Base-by-base conservation (phyloP, 1,140 invertebrate species). In the Babylonia areolata region DNA sequence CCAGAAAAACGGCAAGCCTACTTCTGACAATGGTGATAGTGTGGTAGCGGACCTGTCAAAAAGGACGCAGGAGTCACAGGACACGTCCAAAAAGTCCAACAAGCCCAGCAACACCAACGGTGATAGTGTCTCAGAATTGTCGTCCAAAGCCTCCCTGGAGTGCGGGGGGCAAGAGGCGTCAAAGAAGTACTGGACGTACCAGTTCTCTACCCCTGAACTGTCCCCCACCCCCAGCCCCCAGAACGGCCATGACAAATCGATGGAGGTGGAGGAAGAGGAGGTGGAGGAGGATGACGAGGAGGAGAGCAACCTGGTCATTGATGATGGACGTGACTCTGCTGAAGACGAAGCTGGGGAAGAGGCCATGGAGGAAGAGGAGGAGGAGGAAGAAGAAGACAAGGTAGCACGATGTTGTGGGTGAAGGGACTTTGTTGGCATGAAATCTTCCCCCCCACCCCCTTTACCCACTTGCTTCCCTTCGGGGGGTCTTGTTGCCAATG, bases 101-200 rank as follows among this genome's bases (percentile, higher is more conserved):
- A 28, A 9, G 37, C 17, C 75, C 12, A 77, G 28, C 37, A 40
- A 15, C n/a, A n/a, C n/a, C 23, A 37, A 35, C 28, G 35, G 75
- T 28, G 35, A 77, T 20, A 40, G 39, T 23, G 75, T 40, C 3
- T 77, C 75, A 40, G 37, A 77, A 17, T 40, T 77, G 75, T 28
- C 75, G 1, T 5, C 33, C 6, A 23, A 5, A 23, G 23, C 33
- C 37, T 3, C 71, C 35, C 28, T 64, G 58, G 58, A 64, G 28
- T 64, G 15, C 6, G 12, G 11, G 6, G 12, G 11, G 6, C 35
- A 15, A 15, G 78, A 33, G 78, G 23, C 69, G 28, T n/a, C 23
- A 12, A 73, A 73, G 42, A 84, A 84, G 11, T 84, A 84, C 69
- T 84, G 82, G 82, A 84, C 82, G 9, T 84, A 84, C 23, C 82